Conservation (phyloP, 1,140 invertebrate species). For the Ceratina calcarata region DNA sequence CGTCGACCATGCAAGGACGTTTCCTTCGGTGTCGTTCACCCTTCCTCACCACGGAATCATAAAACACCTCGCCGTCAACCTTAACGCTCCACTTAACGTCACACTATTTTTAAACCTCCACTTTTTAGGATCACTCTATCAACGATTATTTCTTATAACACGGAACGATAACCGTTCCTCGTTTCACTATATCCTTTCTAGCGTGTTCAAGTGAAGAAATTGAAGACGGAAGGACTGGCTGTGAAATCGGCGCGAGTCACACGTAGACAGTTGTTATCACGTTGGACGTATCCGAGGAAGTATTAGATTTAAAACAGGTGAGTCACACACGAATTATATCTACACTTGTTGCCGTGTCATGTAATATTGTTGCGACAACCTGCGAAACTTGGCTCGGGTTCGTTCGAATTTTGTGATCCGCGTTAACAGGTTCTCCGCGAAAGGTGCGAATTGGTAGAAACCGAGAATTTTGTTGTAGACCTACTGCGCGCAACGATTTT, state of each 20-base stretch:
- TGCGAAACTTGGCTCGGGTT: not conserved
- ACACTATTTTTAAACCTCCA: no score
- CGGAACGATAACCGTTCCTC: no score
- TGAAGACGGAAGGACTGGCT: not conserved
- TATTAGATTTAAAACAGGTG: constrained; percentile 18
- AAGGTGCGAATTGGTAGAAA: not conserved
- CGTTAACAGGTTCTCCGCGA: not conserved
- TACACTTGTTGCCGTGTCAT: constrained; percentile 1
- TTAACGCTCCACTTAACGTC: not conserved
- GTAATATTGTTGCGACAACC: not conserved
- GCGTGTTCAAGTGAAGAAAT: not conserved
- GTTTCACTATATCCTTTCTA: no score
- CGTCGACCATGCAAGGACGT: constrained; percentile 29
- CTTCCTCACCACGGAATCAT: not conserved
- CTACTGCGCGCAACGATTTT: not conserved
- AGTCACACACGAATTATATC: constrained; percentile 10
- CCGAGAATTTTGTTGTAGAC: no score
- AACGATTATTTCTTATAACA: no score
- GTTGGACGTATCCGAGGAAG: not conserved
- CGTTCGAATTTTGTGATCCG: not conserved
- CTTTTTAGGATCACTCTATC: no score
- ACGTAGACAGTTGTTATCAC: constrained; percentile 11
- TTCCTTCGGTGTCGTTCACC: not conserved
- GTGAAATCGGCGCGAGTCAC: not conserved
- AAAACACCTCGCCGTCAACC: not conserved